Percentiles rank a stretch among this genome's conserved stretches.
Evolutionary conservation across 92 coral and sea anemone genomes (phyloP).

Genomic region (Paragorgia papillata): DNA sequence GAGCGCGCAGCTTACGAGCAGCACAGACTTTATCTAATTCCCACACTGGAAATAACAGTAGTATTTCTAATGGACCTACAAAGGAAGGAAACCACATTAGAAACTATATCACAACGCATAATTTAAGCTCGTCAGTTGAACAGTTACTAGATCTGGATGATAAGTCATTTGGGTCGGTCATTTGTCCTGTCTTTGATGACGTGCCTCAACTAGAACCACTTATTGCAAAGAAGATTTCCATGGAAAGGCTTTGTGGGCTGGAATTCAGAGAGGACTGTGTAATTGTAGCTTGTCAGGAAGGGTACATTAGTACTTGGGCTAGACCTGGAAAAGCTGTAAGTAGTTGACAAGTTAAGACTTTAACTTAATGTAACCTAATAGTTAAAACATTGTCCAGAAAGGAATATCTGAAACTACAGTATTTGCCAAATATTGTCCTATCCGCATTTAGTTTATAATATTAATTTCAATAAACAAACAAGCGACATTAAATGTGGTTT

Average conservation of each 20-base stretch:
- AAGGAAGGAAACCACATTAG: conserved; percentile 74
- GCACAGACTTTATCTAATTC: conserved; percentile 42
- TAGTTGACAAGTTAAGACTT: neutral
- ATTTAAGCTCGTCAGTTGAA: conserved; percentile 90
- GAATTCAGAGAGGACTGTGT: conserved; percentile 93
- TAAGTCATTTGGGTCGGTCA: conserved; percentile 81
- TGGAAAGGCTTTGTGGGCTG: conserved; percentile 84
- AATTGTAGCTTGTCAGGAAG: conserved; percentile 97
- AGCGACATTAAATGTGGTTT: neutral
- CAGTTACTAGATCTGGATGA: conserved; percentile 71
- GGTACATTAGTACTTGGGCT: conserved; percentile 97
- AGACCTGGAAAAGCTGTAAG: conserved; percentile 99
- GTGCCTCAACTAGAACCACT: conserved; percentile 91
- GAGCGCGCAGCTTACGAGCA: conserved; percentile 77
- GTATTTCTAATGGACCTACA: conserved; percentile 88
- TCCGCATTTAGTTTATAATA: neutral
- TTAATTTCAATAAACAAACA: neutral
- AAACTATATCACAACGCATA: conserved; percentile 86
- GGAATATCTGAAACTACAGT: no score
- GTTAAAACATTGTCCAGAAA: neutral
- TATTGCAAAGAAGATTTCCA: conserved; percentile 94
- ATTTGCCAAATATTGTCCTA: no score
- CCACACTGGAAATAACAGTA: conserved; percentile 49
- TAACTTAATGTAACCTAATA: neutral
- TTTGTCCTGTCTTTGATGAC: conserved; percentile 91